Evolutionary conservation across 2,888 invertebrate genomes (phyloP).

Genomic region (Cerceris ruficornis): DNA sequence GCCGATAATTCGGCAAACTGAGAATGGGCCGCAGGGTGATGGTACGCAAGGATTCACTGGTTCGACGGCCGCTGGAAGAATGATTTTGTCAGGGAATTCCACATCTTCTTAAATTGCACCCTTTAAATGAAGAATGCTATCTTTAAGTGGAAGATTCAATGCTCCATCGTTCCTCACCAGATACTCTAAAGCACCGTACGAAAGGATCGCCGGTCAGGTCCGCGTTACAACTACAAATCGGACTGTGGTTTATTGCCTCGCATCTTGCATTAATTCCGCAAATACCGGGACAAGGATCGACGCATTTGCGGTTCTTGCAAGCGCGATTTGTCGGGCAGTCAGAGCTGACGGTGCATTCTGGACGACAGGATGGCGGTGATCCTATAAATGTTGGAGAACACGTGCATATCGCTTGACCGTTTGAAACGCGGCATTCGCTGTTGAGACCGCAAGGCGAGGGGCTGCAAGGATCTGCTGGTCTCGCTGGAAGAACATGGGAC

Average conservation of each 20-base stretch:
- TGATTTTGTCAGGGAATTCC: neutral
- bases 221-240: conserved; percentile 82
- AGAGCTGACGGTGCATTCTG: conserved; percentile 86
- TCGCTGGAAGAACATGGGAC: conserved; percentile 30
- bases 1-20: conserved; percentile 88
- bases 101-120: neutral
- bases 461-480: conserved; percentile 84
- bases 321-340: conserved; percentile 86
- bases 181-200: conserved; percentile 73
- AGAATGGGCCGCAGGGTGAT: conserved; percentile 92
- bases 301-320: conserved; percentile 86
- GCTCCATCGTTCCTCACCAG: conserved; percentile 46
- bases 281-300: conserved; percentile 85
- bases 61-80: conserved; percentile 10
- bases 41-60: conserved; percentile 88
- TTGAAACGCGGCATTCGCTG: conserved; percentile 86
- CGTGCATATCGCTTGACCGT: conserved; percentile 85
- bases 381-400: conserved; percentile 85
- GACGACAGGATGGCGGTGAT: conserved; percentile 86
- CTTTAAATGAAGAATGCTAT: neutral
- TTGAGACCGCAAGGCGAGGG: conserved; percentile 89
- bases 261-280: conserved; percentile 85
- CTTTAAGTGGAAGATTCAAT: neutral
- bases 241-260: conserved; percentile 82
- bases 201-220: conserved; percentile 83